A percentile compares a stretch with the other conserved stretches of the same genome.
These are phyloP conservation scores for Ctenicera cuprea DNA, from an alignment of 2,888 invertebrate species.

Conservation along the genomic window DNA sequence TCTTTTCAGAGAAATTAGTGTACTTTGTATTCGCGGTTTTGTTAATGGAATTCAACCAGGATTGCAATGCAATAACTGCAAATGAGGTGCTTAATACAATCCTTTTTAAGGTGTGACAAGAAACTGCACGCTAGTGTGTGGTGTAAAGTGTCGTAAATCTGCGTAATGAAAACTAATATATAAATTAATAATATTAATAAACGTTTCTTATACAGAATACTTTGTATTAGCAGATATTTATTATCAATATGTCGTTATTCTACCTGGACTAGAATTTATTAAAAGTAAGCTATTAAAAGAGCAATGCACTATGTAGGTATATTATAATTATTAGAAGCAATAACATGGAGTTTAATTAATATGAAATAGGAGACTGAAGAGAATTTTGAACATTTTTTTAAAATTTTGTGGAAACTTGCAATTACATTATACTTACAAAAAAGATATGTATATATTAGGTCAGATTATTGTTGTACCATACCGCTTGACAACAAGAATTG, in stretches of 20 bases:
- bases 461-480: too few relatives aligned
- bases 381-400: too few relatives aligned
- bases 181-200: constrained; percentile 26
- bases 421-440: too few relatives aligned
- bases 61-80: neutral
- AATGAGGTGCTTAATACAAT: constrained; percentile 12
- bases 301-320: neutral
- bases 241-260: neutral
- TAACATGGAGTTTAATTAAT: too few relatives aligned
- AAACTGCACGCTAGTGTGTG: constrained; percentile 2
- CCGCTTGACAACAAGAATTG: too few relatives aligned
- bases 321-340: too few relatives aligned
- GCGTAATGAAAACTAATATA: constrained; percentile 10
- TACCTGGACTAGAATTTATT: neutral
- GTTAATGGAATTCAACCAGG: neutral
- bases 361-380: too few relatives aligned
- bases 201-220: neutral
- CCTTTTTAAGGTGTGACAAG: constrained; percentile 25
- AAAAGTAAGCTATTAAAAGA: neutral
- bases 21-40: neutral
- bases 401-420: too few relatives aligned
- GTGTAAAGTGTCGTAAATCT: constrained; percentile 4
- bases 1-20: neutral
- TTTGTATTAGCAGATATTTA: neutral
- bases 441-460: too few relatives aligned